phyloP scores from a whole-genome alignment of 2,113 vertebrate species.

The Grantiella picta region DNA sequence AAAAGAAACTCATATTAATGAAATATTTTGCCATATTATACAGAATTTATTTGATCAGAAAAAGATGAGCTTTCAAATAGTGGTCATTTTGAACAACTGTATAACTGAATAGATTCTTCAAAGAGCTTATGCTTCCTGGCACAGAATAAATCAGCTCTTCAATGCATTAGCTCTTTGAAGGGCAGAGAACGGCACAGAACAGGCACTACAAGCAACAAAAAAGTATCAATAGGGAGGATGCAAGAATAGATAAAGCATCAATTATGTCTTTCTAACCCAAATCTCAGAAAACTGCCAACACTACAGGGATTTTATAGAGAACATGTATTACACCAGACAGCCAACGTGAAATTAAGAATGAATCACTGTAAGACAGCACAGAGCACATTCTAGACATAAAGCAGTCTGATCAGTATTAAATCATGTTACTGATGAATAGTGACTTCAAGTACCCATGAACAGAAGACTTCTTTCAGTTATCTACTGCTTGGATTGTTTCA shows the following conservation, averaged over 20 bases:
- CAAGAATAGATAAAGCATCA: not conserved
- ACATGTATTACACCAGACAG: not conserved
- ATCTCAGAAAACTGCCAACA: not conserved
- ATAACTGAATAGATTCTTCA: not conserved
- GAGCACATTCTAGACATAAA: not conserved
- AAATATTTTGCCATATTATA: not conserved
- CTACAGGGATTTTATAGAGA: not conserved
- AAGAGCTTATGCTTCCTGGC: not conserved
- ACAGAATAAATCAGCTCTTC: not conserved
- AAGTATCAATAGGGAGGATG: not conserved
- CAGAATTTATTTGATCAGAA: not conserved
- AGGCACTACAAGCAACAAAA: not conserved
- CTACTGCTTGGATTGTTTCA: not conserved
- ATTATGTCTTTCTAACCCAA: not conserved
- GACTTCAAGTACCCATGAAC: not conserved
- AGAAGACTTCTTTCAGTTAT: not conserved
- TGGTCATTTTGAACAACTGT: not conserved
- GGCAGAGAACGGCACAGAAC: not conserved
- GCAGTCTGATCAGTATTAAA: not conserved
- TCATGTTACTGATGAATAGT: not conserved
- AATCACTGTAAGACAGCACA: not conserved
- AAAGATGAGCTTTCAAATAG: not conserved
- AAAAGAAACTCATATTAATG: not conserved
- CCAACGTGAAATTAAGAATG: not conserved
- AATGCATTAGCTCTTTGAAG: not conserved